Conservation (phyloP, 2,113 vertebrate species). For the Oriolus oriolus region DNA sequence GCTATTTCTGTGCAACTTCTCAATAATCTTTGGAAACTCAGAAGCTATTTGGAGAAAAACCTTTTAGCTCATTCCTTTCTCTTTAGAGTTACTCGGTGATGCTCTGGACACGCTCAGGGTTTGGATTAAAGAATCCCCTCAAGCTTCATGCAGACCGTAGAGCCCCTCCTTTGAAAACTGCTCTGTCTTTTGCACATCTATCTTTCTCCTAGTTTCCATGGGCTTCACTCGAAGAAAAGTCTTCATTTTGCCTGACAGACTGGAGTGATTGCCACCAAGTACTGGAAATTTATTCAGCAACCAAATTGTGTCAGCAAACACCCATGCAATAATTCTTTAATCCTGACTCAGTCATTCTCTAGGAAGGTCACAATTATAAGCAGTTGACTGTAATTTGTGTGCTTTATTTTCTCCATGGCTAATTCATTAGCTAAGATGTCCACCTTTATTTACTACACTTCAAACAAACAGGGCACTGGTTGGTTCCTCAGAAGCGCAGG, state of each 20-base stretch:
- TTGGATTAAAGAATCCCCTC: background rate
- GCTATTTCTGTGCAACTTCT: background rate
- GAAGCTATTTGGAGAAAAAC: background rate
- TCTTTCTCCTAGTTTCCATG: background rate
- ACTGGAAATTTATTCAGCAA: background rate
- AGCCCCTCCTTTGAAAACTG: background rate
- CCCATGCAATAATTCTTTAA: background rate
- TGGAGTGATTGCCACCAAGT: background rate
- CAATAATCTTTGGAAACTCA: background rate
- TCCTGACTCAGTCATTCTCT: background rate
- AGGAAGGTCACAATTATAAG: background rate
- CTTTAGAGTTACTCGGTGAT: background rate
- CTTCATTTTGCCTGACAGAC: background rate
- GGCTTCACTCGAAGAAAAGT: background rate
- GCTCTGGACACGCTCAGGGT: background rate
- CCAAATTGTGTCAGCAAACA: background rate
- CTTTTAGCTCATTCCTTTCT: background rate
- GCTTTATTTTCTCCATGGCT: constrained; percentile 16
- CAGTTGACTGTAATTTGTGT: background rate
- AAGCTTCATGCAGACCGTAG: background rate
- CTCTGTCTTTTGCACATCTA: background rate
- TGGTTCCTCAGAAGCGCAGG: background rate
- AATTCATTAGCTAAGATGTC: background rate
- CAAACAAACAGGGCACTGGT: background rate
- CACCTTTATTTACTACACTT: background rate